Base-by-base conservation (phyloP, 2,888 invertebrate genomes). In the Meta bourneti region DNA sequence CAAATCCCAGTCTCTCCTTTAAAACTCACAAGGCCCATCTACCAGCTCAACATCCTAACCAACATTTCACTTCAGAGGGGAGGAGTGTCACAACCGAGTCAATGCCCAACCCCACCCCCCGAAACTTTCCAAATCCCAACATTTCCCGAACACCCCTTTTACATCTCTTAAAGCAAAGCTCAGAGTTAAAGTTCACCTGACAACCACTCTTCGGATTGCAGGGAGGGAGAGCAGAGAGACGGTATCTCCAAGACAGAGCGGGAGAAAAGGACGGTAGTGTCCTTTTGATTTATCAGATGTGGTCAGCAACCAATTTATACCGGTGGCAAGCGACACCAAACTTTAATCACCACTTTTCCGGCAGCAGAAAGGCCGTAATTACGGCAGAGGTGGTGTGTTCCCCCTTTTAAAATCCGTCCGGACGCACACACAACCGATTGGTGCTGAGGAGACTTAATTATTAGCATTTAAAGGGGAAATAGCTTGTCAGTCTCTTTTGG, bases 401-500 rank as follows among this genome's bases (percentile, higher is more conserved):
- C 34, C 20, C 78, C 87, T 91, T 87, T 87, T 91, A 91, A 91
- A 91, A 91, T 75, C 75, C 71, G 69, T 79, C 11, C 34, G 69
- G 83, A 54, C 34, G 48, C n/a, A n/a, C n/a, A 19, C 82, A 8
- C 72, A 13, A 16, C 48, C 20, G 69, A 80, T 71, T 87, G 48
- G 34, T 79, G 80, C 49, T 77, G 71, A 71, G 77, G 91, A 75
- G 83, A 91, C 91, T 91, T 91, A 91, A 91, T 91, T 91, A 91
- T 91, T 91, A 91, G 91, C 91, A 91, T 91, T 91, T 91, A 91
- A 82, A 87, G 69, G 82, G 87, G 80, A 82, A 78, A 72, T 87
- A 86, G 77, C 89, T 87, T 91, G 87, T 90, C 90, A 91, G 82
- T 91, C 86, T 86, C 90, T 86, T 82, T 86, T 81, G 49, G 90